Base-by-base conservation (phyloP, 1,140 invertebrate genomes). In the Heliconius hewitsoni region DNA sequence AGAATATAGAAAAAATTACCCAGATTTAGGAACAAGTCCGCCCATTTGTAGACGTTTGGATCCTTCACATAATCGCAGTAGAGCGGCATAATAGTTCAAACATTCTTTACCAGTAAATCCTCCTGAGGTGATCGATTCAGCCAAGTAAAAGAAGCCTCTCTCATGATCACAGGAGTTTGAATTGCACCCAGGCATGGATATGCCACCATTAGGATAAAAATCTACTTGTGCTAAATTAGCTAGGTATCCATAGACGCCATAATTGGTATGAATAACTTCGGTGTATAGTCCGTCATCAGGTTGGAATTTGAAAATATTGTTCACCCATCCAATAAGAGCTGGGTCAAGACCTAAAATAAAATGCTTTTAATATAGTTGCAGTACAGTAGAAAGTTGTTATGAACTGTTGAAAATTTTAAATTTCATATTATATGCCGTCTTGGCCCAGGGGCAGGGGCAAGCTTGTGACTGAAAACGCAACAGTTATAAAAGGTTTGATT, bases 161-260 rank as follows among this genome's bases (percentile, higher is more conserved):
- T 83, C 85, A 46, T 93, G 91, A 42, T 90, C 88, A 71, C 92
- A 93, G 2, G 80, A 80, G 78, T 95, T 90, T 3, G 89, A 82
- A 9, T 83, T 81, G 78, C 97, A 97, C 3, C 97, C 97, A 13
- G 96, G 96, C 90, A 97, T 97, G 1, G 87, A 84, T 18, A 87
- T 88, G 2, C 96, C 96, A 50, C 96, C 96, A 82, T 97, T 97
- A 11, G 96, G 95, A 87, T 96, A 97, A 83, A 96, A 97, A 86
- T 97, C 97, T 5, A 95, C 95, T 83, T 96, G 97, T 18, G 94
- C 96, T 3, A 96, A 82, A 0, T 94, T 87, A 13, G 86, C 84
- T 1, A 83, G 60, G 80, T 95, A 92, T 2, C 95, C 95, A 16
- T 94, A 87, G 27, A 92, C 60, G 23, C 95, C 95, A 52, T 89